Conservation (phyloP, 2,113 vertebrate genomes). For the Piprites chloris region DNA sequence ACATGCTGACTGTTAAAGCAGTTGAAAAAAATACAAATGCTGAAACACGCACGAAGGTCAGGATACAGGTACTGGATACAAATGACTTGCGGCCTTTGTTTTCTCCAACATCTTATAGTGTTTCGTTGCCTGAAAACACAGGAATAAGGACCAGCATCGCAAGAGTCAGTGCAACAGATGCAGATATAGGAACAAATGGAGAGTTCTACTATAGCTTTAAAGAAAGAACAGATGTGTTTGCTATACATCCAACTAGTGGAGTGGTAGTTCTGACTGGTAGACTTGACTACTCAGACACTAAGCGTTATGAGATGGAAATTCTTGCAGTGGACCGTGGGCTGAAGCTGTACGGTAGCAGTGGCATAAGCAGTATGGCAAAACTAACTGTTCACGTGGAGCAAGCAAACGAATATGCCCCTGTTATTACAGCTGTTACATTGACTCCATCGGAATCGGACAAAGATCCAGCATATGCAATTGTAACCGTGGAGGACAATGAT, state of each 20-base stretch:
- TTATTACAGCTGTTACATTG: constrained; percentile 82
- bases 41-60: constrained; percentile 84
- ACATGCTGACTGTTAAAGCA: constrained; percentile 88
- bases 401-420: constrained; percentile 87
- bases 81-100: constrained; percentile 95
- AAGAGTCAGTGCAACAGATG: constrained; percentile 93
- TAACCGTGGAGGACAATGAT: constrained; percentile 90
- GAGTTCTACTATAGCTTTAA: constrained; percentile 98
- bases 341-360: constrained; percentile 96
- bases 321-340: constrained; percentile 93
- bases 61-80: constrained; percentile 93
- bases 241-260: constrained; percentile 94
- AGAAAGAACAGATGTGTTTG: constrained; percentile 93
- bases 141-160: constrained; percentile 89
- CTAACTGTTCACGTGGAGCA: constrained; percentile 88
- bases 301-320: constrained; percentile 90
- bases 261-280: constrained; percentile 88
- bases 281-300: constrained; percentile 85
- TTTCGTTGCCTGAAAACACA: constrained; percentile 91
- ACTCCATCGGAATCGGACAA: constrained; percentile 81
- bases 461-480: constrained; percentile 87
- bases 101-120: constrained; percentile 94
- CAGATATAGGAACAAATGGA: constrained; percentile 96
- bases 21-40: constrained; percentile 83
- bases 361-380: constrained; percentile 95